Conservation (phyloP, 2,797 vertebrate species). For the Megalops cyprinoides region DNA sequence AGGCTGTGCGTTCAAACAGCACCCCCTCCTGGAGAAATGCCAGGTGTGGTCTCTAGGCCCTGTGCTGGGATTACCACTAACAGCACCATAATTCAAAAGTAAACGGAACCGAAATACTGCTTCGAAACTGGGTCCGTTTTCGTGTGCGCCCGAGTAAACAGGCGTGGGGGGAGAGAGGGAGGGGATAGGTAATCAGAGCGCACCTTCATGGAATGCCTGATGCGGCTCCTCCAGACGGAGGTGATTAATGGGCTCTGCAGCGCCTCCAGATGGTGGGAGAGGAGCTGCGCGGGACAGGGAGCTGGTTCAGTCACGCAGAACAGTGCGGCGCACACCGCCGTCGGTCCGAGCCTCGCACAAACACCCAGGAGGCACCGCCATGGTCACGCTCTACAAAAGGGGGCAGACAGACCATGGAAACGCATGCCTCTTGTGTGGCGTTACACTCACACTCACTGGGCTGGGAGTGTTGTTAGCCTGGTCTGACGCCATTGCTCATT, state of each 20-base stretch:
- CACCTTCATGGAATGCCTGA: constrained; percentile 17
- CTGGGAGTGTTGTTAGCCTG: too few species aligned
- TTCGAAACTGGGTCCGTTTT: neutral
- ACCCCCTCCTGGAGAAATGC: neutral
- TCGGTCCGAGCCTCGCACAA: neutral
- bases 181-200: constrained; percentile 13
- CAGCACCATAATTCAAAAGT: neutral
- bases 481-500: too few species aligned
- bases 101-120: neutral
- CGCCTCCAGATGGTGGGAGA: constrained; percentile 30
- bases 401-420: neutral
- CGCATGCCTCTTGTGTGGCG: neutral
- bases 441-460: too few species aligned
- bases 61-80: neutral
- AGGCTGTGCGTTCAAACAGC: neutral
- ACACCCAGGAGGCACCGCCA: too few species aligned
- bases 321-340: neutral
- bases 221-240: constrained; percentile 24
- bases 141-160: neutral
- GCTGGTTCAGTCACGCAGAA: neutral
- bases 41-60: neutral
- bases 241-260: constrained; percentile 31
- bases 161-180: neutral
- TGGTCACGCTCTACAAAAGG: neutral
- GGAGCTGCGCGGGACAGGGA: neutral